A percentile compares a stretch with the other conserved stretches of the same genome.
These are phyloP conservation scores for Chelonoidis abingdonii DNA, from an alignment of 2,113 vertebrate species.

Conservation along the genomic window DNA sequence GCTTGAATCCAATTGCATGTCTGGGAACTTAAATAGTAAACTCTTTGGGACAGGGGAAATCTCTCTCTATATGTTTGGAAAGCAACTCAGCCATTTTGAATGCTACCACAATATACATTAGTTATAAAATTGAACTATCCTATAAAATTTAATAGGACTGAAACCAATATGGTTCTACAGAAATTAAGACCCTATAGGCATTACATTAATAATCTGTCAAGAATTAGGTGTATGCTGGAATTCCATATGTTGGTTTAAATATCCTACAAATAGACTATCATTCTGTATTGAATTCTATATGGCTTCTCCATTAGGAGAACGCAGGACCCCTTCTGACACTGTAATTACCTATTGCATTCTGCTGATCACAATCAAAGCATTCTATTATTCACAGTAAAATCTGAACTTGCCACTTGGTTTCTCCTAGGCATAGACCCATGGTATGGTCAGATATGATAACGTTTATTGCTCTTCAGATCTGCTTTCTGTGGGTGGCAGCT, in stretches of 20 bases:
- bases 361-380: neutral
- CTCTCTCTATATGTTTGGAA: neutral
- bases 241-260: neutral
- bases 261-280: accelerated
- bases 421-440: neutral
- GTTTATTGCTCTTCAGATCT: conserved; percentile 51
- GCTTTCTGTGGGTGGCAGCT: conserved; percentile 8
- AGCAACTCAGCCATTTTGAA: neutral
- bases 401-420: neutral
- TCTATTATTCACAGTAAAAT: neutral
- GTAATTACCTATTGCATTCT: neutral
- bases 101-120: neutral
- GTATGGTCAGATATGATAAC: conserved; percentile 34
- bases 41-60: neutral
- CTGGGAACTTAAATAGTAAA: neutral
- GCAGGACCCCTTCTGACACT: neutral
- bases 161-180: neutral
- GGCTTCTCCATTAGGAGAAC: neutral
- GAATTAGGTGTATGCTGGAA: neutral
- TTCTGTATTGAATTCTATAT: accelerated
- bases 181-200: neutral
- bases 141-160: neutral
- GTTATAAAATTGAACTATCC: neutral
- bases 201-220: neutral
- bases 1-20: neutral